phyloP scores from a whole-genome alignment of 2,888 invertebrate species.

The Cecidostiba fungosa region DNA sequence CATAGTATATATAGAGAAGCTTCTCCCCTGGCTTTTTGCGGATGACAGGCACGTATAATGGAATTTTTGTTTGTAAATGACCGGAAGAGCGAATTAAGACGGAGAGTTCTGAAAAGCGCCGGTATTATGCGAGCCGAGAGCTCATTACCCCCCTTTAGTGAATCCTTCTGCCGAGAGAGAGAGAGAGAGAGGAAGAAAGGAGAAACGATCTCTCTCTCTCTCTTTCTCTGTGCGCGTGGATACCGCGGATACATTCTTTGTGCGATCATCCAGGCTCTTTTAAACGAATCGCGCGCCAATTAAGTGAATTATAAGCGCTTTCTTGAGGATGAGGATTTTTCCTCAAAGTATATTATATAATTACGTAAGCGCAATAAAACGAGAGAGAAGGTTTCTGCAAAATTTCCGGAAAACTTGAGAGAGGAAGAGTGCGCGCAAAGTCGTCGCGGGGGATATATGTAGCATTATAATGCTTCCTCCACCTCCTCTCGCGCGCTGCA shows the following conservation, averaged over 20 bases:
- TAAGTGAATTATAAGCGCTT: conserved; percentile 35
- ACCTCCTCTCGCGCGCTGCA: not conserved
- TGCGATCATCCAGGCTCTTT: not conserved
- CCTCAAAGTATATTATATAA: not conserved
- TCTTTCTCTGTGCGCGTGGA: no score
- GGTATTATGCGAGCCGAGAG: conserved; percentile 6
- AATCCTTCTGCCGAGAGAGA: not conserved
- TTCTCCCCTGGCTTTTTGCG: not conserved
- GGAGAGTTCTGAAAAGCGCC: conserved; percentile 11
- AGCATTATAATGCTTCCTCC: not conserved
- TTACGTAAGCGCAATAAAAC: not conserved
- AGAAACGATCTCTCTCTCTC: not conserved
- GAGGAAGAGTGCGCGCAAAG: not conserved
- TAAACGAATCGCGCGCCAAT: conserved; percentile 2
- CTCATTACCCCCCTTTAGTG: not conserved
- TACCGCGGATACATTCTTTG: not conserved
- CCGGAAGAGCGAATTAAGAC: conserved; percentile 29
- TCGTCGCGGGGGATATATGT: not conserved
- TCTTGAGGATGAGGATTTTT: not conserved
- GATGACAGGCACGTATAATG: conserved; percentile 12
- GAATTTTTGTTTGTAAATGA: conserved; percentile 22
- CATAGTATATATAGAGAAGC: not conserved
- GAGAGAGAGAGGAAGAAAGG: not conserved
- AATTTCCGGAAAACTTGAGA: not conserved
- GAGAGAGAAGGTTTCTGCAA: not conserved